These are phyloP conservation scores for Xiphophorus hellerii DNA, from an alignment of 2,113 vertebrate genomes.

Conservation along the genomic window DNA sequence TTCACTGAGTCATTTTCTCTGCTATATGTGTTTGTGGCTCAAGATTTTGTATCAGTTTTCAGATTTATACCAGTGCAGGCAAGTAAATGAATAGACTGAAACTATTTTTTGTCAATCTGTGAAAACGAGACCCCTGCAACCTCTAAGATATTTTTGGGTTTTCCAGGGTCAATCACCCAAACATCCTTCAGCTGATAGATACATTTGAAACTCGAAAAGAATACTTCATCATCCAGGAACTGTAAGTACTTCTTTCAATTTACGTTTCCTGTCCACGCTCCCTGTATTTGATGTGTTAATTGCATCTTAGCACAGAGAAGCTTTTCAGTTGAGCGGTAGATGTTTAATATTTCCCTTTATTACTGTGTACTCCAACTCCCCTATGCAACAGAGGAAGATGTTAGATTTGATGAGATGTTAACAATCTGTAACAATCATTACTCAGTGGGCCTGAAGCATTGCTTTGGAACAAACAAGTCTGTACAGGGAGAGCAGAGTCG, in stretches of 20 bases:
- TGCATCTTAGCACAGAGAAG: slow-evolving; percentile 20
- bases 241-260: slow-evolving; percentile 75
- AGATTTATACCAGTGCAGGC: neutral
- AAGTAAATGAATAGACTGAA: slow-evolving; percentile 10
- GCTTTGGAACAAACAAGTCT: slow-evolving; percentile 42
- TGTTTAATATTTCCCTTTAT: slow-evolving; percentile 44
- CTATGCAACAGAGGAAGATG: slow-evolving; percentile 62
- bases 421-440: slow-evolving; percentile 59
- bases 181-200: slow-evolving; percentile 87
- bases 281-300: neutral
- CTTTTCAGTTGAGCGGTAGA: slow-evolving; percentile 30
- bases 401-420: slow-evolving; percentile 72
- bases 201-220: slow-evolving; percentile 87
- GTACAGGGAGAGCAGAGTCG: slow-evolving; percentile 31
- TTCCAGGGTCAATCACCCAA: slow-evolving; percentile 86
- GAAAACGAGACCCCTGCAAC: neutral
- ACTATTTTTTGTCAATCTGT: neutral
- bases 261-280: slow-evolving; percentile 16
- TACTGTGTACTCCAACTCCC: slow-evolving; percentile 60
- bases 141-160: slow-evolving; percentile 20
- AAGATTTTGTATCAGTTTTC: neutral
- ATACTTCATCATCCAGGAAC: slow-evolving; percentile 88
- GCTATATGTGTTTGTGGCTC: neutral
- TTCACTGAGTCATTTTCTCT: neutral
- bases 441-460: slow-evolving; percentile 61